A percentile compares a stretch with the other conserved stretches of the same genome.
Conservation (phyloP, 2,888 invertebrate species). For the Amiota communis region DNA sequence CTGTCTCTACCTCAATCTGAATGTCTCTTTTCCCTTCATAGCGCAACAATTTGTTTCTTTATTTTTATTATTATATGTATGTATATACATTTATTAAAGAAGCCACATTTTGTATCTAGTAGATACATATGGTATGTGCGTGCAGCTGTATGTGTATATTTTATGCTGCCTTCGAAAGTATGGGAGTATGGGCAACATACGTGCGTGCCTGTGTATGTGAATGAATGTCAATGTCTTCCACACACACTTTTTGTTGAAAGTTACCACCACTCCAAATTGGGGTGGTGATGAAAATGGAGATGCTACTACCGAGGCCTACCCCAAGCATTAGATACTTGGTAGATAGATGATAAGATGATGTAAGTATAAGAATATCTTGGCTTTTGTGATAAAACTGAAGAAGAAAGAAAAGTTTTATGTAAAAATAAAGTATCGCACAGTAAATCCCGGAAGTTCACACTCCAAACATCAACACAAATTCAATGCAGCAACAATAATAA, state of each 20-base stretch:
- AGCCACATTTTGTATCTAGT: not conserved
- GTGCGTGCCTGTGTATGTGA: slow-evolving; percentile 24
- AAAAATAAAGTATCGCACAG: slow-evolving; percentile 4
- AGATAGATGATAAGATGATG: no score
- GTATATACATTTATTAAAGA: not conserved
- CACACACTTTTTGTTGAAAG: slow-evolving; percentile 9
- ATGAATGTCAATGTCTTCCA: slow-evolving; percentile 22
- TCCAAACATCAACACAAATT: slow-evolving; percentile 15
- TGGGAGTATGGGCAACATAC: no score
- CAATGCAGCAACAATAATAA: not conserved
- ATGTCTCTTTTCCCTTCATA: no score
- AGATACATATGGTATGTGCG: not conserved
- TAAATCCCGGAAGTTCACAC: slow-evolving; percentile 36
- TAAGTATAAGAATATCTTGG: not conserved
- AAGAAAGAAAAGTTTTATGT: not conserved
- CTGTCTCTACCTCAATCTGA: not conserved
- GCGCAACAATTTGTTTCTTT: not conserved
- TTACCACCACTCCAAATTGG: not conserved
- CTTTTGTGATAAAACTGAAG: slow-evolving; percentile 12
- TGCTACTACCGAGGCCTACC: slow-evolving; percentile 20
- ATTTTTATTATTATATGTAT: slow-evolving; percentile 6
- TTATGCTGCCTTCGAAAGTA: no score
- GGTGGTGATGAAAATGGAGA: not conserved
- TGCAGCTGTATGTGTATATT: not conserved
- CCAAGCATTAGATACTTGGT: slow-evolving; percentile 26